Evolutionary conservation across 30 jellyfish, hydroid and myxozoan genomes (phyloP), one percentile per base, ranked within the genome.

Genomic region (Clytia hemisphaerica): DNA sequence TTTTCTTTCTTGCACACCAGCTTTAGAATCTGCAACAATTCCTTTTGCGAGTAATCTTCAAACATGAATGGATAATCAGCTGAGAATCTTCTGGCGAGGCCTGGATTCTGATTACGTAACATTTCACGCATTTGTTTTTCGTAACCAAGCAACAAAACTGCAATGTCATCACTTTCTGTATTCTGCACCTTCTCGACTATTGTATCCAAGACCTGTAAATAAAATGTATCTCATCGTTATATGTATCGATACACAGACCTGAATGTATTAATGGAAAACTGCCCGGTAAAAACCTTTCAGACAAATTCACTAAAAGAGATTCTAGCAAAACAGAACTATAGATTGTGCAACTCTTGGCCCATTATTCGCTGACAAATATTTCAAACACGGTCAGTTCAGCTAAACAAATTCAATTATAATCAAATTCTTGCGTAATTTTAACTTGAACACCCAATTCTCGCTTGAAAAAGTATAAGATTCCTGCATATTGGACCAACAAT

Each of bases 81-180:
- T 10, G 73, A 36, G 21, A 60, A 60, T 28, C 73, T 36, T 7
- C 73, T 22, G 10, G 73, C 73, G 21, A 60, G 47, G 21, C 73
- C 73, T 60, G 73, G 73, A 28, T 60, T 60, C 34, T 60, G 73
- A 2, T 60, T 40, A 37, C 73, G 73, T 28, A 60, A 40, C 73
- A 60, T 60, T 60, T 60, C 73, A 4, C 73, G 73, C 59, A 60
- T 60, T 27, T 60, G 73, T 28, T 36, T 36, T 60, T 60, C 73
- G 47, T 60, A 60, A 27, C 73, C 73, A 12, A 60, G 73, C 73
- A 60, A 60, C 61, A 60, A 60, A 60, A 60, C 73, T 16, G 73
- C 60, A 60, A 60, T 60, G 59, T 60, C 73, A 60, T 60, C 73
- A 60, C 73, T 60, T 28, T 60, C 73, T 1, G 73, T 60, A 60